Conservation (phyloP, 2,113 vertebrate genomes). For the Grallaria varia region DNA sequence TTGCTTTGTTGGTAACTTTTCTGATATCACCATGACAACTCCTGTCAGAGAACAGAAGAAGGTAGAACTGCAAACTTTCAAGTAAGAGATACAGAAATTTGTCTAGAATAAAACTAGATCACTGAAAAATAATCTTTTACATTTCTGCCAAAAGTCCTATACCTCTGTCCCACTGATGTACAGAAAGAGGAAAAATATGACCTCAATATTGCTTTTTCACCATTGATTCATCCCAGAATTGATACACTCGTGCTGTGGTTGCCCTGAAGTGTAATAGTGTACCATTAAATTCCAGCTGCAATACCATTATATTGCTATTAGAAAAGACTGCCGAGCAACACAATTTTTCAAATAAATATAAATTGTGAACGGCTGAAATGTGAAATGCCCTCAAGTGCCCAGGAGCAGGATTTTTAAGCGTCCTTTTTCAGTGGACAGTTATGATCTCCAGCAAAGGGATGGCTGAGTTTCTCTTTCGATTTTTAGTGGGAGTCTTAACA, state of each 20-base stretch:
- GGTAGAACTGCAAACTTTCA: not conserved
- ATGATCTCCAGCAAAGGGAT: constrained; percentile 13
- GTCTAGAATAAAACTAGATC: constrained; percentile 26
- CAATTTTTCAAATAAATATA: constrained; percentile 70
- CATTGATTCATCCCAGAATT: constrained; percentile 61
- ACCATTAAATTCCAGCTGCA: constrained; percentile 61
- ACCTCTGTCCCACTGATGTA: constrained; percentile 7
- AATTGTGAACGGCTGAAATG: constrained; percentile 57
- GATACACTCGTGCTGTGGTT: constrained; percentile 52
- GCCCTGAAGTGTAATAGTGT: constrained; percentile 57
- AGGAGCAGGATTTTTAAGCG: constrained; percentile 30
- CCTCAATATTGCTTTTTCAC: constrained; percentile 64
- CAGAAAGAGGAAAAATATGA: constrained; percentile 60
- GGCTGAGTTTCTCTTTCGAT: not conserved
- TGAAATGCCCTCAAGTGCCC: constrained; percentile 52
- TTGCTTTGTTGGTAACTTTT: not conserved
- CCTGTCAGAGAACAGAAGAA: not conserved
- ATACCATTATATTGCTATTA: constrained; percentile 66
- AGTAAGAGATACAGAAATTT: not conserved
- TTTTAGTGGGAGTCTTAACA: constrained; percentile 21
- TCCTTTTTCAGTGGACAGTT: constrained; percentile 32
- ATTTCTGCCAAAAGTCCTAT: constrained; percentile 33
- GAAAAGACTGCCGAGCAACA: constrained; percentile 52
- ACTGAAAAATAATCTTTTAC: constrained; percentile 44
- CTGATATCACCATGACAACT: not conserved